Conservation (phyloP, 2,797 vertebrate genomes). For the Apogon hyalosoma region DNA sequence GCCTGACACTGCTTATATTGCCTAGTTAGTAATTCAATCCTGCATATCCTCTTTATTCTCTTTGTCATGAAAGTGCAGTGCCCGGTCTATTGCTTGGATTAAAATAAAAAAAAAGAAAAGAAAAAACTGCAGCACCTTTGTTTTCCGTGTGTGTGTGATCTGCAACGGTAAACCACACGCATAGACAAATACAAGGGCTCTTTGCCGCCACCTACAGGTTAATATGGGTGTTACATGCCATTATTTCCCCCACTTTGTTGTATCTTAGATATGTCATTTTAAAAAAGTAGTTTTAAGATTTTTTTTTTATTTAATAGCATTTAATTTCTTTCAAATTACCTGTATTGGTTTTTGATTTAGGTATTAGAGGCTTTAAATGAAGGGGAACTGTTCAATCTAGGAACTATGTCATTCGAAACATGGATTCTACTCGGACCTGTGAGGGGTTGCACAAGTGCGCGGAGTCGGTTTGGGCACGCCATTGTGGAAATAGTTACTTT, state of each 20-base stretch:
- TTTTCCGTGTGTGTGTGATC: not conserved
- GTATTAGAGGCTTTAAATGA: accelerated
- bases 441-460: constrained; percentile 40
- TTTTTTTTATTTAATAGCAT: not conserved
- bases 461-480: constrained; percentile 68
- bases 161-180: too few relatives aligned
- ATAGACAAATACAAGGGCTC: not conserved
- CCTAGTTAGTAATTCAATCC: not conserved
- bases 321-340: too few relatives aligned
- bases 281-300: not conserved
- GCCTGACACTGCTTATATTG: not conserved
- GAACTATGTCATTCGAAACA: constrained; percentile 29
- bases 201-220: constrained; percentile 53
- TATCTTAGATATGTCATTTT: not conserved
- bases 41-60: not conserved
- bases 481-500: constrained; percentile 75
- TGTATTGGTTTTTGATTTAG: not conserved
- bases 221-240: accelerated
- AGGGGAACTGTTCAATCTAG: constrained; percentile 9
- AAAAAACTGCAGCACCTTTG: not conserved
- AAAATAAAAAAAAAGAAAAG: constrained; percentile 5
- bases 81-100: not conserved
- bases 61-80: not conserved
- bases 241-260: not conserved
- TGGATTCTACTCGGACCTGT: constrained; percentile 53